Evolutionary conservation across 1,140 invertebrate genomes (phyloP).

Genomic region (Grapholita molesta): DNA sequence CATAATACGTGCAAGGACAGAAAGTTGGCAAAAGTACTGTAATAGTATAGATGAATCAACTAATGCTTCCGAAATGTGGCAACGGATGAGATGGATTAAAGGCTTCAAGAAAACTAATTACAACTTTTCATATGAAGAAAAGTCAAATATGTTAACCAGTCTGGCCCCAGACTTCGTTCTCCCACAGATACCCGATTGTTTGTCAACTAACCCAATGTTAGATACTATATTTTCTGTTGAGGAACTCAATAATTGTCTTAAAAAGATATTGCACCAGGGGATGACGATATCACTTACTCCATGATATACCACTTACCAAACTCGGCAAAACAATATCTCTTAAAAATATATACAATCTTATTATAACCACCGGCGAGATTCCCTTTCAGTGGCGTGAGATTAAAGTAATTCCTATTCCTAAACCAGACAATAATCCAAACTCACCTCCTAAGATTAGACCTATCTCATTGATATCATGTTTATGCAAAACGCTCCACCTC

Average conservation of each 20-base stretch:
- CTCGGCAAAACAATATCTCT: neutral
- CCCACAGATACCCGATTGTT: neutral
- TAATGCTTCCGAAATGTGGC: conserved; percentile 29
- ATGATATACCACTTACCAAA: conserved; percentile 19
- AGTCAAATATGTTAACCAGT: neutral
- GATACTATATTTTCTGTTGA: neutral
- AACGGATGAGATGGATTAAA: conserved; percentile 31
- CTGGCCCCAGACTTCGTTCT: neutral
- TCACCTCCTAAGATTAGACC: conserved; percentile 30
- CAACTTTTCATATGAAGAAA: conserved; percentile 10
- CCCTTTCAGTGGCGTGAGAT: conserved; percentile 43
- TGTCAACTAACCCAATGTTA: neutral
- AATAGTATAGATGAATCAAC: conserved; percentile 20
- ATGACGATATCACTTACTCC: conserved; percentile 19
- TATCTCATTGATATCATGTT: conserved; percentile 33
- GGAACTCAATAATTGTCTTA: conserved; percentile 11
- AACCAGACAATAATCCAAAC: conserved; percentile 25
- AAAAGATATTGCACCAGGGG: conserved; percentile 20
- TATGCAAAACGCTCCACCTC: conserved; percentile 31
- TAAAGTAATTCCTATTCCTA: conserved; percentile 39
- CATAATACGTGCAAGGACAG: conserved; percentile 24
- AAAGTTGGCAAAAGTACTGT: conserved; percentile 28
- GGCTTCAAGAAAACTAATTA: conserved; percentile 11
- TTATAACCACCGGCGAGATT: neutral
- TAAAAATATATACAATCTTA: conserved; percentile 5